These are phyloP conservation scores for Erebia aethiops DNA, from an alignment of 2,888 invertebrate species.

Conservation along the genomic window DNA sequence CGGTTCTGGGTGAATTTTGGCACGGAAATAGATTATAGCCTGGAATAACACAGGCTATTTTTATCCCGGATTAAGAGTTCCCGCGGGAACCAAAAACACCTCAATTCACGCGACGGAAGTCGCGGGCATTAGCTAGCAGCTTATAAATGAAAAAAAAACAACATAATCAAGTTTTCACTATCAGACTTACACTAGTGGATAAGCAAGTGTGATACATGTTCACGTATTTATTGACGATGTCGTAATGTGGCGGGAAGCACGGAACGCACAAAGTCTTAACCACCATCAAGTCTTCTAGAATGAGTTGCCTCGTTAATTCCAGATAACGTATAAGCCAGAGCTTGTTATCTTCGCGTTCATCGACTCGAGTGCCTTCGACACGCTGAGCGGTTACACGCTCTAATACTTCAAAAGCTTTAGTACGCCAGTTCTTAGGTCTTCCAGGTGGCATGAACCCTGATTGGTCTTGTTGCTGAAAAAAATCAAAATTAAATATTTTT, in stretches of 20 bases:
- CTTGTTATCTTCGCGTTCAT: slow-evolving; percentile 94
- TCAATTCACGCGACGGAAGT: too few species aligned
- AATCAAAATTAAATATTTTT: too few species aligned
- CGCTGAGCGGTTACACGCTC: slow-evolving; percentile 91
- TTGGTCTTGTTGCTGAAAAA: slow-evolving; percentile 86
- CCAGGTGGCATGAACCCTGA: slow-evolving; percentile 97
- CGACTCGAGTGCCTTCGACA: slow-evolving; percentile 97
- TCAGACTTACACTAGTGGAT: slow-evolving; percentile 87
- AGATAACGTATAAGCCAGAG: slow-evolving; percentile 98
- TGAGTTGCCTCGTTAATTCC: slow-evolving; percentile 92
- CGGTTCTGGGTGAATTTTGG: too few species aligned
- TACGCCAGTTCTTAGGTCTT: slow-evolving; percentile 95
- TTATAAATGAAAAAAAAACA: not conserved
- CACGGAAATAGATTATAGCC: too few species aligned
- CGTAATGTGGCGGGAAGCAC: slow-evolving; percentile 97
- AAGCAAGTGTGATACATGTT: slow-evolving; percentile 96
- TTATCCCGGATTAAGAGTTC: too few species aligned
- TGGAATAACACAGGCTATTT: too few species aligned
- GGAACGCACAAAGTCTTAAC: slow-evolving; percentile 95
- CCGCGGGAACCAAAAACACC: too few species aligned
- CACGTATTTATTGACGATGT: slow-evolving; percentile 95
- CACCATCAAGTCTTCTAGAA: slow-evolving; percentile 95
- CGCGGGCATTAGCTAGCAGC: too few species aligned
- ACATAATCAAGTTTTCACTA: not conserved
- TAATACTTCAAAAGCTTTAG: slow-evolving; percentile 92